Base-by-base conservation (phyloP, 2,888 invertebrate species). In the Drosophila pegasa region DNA sequence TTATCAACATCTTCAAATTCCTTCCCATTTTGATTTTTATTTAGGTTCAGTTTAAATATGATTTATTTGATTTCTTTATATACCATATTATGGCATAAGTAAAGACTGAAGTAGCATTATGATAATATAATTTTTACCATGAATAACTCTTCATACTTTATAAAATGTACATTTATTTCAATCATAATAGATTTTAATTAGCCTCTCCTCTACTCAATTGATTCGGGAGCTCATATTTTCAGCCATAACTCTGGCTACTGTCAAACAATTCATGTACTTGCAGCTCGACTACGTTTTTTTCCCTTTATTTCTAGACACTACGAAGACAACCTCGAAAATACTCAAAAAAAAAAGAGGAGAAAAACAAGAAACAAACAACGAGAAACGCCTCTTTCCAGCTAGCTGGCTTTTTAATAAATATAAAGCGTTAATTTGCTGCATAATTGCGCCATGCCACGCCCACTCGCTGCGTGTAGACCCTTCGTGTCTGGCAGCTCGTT, bases 361-460 rank as follows among this genome's bases (percentile, higher is more conserved):
- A 25, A 0, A 16, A 25, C 38, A 29, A 60, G 5, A 12, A 33
- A 38, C 48, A 22, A 57, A 48, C 16, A 62, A 62, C n/a, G 22
- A 33, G 22, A 33, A 38, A 65, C 55, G 43, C 37, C 40, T 40
- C 51, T 77, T 75, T 43, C 72, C 77, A 62, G 61, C 57, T 71
- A 59, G 67, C 62, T 59, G 67, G 68, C 79, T 87, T 86, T 87
- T 87, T 84, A 82, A 84, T 87, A 86, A 84, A 84, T 82, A 84
- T 88, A 84, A 84, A 87, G 83, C 88, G 83, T 87, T 84, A 87
- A 84, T 84, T 87, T 84, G 86, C 83, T 88, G 88, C 88, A 84
- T 84, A 87, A 83, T 84, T 84, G 83, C 75, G 88, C 80, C 64
- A 56, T 63, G 88, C 67, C 88, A 84, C 82, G 71, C 82, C 87